Evolutionary conservation across 2,113 vertebrate species (phyloP).

Genomic region (Megatriorchis doriae): DNA sequence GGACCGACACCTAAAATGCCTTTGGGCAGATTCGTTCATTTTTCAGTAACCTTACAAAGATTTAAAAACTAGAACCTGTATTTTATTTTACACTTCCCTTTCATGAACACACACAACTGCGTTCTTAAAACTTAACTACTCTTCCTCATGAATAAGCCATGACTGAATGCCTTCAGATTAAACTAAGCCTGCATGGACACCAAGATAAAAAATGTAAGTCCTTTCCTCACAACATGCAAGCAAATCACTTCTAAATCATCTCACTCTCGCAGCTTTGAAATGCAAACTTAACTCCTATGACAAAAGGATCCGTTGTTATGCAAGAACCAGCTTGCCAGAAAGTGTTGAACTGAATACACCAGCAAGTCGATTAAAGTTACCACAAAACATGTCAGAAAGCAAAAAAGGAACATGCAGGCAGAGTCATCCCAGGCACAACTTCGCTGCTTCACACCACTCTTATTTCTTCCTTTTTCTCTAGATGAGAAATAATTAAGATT

Average conservation of each 20-base stretch:
- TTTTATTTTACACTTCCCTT: background rate
- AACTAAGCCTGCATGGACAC: background rate
- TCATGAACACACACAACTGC: background rate
- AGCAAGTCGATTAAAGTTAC: background rate
- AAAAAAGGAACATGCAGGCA: background rate
- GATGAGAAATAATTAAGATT: background rate
- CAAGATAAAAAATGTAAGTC: background rate
- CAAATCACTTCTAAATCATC: background rate
- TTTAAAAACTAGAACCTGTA: background rate
- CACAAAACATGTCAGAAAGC: background rate
- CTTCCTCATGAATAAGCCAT: background rate
- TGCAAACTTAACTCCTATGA: background rate
- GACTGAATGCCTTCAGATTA: background rate
- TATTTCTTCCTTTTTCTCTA: background rate
- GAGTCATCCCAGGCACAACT: background rate
- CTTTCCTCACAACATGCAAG: background rate
- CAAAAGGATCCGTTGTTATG: constrained; percentile 6
- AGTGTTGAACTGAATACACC: background rate
- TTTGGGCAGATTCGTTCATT: background rate
- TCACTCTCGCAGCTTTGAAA: background rate
- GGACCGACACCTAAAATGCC: background rate
- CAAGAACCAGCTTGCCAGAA: background rate
- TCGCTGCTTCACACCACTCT: accelerated
- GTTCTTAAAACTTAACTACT: background rate
- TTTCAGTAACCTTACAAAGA: background rate